phyloP scores from a whole-genome alignment of 1,140 invertebrate species.

The Cyclina sinensis region DNA sequence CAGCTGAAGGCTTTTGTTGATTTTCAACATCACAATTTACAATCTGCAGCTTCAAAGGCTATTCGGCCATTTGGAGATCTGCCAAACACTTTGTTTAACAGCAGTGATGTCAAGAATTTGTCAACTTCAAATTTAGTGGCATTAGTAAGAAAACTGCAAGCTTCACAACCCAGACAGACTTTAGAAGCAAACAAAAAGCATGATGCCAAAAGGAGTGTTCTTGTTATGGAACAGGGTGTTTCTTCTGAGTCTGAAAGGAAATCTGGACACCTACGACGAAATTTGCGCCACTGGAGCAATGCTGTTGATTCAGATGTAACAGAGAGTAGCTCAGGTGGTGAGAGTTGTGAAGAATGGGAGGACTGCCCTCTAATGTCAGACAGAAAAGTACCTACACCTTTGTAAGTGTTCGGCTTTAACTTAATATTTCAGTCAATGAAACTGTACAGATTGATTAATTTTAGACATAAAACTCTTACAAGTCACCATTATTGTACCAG shows the following conservation, averaged over 20 bases:
- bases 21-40: slow-evolving; percentile 89
- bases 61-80: slow-evolving; percentile 71
- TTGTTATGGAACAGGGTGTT: slow-evolving; percentile 79
- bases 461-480: too few relatives aligned
- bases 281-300: slow-evolving; percentile 91
- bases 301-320: slow-evolving; percentile 97
- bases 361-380: slow-evolving; percentile 63
- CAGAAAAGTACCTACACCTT: slow-evolving; percentile 72
- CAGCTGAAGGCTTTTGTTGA: slow-evolving; percentile 92
- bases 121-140: slow-evolving; percentile 88
- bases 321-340: slow-evolving; percentile 96
- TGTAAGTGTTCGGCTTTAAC: too few relatives aligned
- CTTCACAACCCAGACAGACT: slow-evolving; percentile 76
- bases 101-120: slow-evolving; percentile 87
- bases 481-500: too few relatives aligned
- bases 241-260: slow-evolving; percentile 82
- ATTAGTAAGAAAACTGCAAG: slow-evolving; percentile 88
- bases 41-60: slow-evolving; percentile 77
- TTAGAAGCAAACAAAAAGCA: slow-evolving; percentile 66
- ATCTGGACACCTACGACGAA: slow-evolving; percentile 90
- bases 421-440: too few relatives aligned
- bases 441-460: too few relatives aligned
- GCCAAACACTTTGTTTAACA: slow-evolving; percentile 86
- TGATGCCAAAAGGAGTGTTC: slow-evolving; percentile 73
- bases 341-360: slow-evolving; percentile 96